phyloP scores from a whole-genome alignment of 2,888 invertebrate species.

The Lingula anatina region DNA sequence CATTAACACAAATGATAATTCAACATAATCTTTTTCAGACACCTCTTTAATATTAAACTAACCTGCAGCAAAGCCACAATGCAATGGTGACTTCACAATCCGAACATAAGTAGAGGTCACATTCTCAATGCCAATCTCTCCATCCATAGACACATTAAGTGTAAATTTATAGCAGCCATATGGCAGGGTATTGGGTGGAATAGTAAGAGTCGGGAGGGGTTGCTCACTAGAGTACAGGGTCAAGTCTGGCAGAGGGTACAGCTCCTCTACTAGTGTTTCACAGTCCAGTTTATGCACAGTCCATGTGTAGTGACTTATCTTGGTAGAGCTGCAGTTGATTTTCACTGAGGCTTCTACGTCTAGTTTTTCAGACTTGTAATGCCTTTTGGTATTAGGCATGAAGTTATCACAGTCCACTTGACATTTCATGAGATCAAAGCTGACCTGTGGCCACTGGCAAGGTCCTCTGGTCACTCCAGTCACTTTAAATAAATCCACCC shows the following conservation, averaged over 20 bases:
- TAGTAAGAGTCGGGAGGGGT: conserved; percentile 12
- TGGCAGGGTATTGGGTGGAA: conserved; percentile 11
- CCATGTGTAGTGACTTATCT: conserved; percentile 16
- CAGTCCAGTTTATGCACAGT: conserved; percentile 9
- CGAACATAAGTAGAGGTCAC: too few species aligned
- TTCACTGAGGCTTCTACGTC: conserved; percentile 15
- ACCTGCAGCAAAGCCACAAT: too few species aligned
- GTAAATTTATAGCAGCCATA: conserved; percentile 18
- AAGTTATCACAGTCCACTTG: conserved; percentile 12
- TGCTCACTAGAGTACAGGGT: conserved; percentile 13
- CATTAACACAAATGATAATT: too few species aligned
- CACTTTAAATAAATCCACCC: conserved; percentile 3
- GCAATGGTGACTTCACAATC: too few species aligned
- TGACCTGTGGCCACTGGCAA: conserved; percentile 17
- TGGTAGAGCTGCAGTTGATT: conserved; percentile 18
- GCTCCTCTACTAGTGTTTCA: conserved; percentile 12
- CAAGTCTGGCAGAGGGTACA: conserved; percentile 10
- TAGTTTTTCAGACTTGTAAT: conserved; percentile 13
- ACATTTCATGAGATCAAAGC: conserved; percentile 9
- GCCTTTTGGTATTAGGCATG: not conserved
- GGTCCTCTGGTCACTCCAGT: conserved; percentile 17
- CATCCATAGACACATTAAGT: conserved; percentile 22
- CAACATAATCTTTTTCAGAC: too few species aligned
- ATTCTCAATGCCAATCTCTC: conserved; percentile 17
- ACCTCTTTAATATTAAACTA: too few species aligned